Evolutionary conservation across 2,797 vertebrate species (phyloP), one percentile per base, ranked within the genome.

Genomic region (Furcifer pardalis): DNA sequence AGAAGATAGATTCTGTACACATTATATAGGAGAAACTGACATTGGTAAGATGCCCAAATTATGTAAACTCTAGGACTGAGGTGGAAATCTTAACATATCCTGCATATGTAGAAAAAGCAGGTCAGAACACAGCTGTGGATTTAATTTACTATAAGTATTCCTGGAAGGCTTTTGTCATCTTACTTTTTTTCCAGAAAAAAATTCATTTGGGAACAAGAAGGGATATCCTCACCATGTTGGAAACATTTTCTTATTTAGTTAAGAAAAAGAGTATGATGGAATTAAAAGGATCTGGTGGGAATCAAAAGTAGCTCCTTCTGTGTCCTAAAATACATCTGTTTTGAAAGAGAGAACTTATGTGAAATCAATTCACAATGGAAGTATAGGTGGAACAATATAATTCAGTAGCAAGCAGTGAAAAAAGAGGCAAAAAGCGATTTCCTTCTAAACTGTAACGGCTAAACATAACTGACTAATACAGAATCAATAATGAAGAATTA

Each of bases 81-180:
- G 46, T 44, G 46, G 21, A 59, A 42, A 66, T 75, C 62, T 66
- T 71, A 75, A 49, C 3, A 44, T 42, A 85, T 80, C 52, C 65
- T 85, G 78, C 63, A 68, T 76, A 59, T 68, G 23, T 46, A 35
- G 7, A 84, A 84, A 79, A 79, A 62, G 4, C 56, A 84, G 68
- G 23, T 81, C 49, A 30, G 23, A n/a, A n/a, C 75, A 76, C 84
- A 85, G 63, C 78, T 85, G 62, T 76, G 42, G 66, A 81, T 84
- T 75, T 85, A 80, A 85, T 85, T 85, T 81, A 37, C 46, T 85
- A 60, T 81, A 76, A 81, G 49, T 81, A 68, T 85, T 80, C 78
- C 62, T 68, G 46, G 71, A 66, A 75, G 49, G 32, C 52, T 76
- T 44, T 81, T 81, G 60, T 74, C 66, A 62, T 84, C 59, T 40